Evolutionary conservation across 2,888 invertebrate genomes (phyloP), one percentile per base, ranked within the genome.

Genomic region (Aromia moschata): DNA sequence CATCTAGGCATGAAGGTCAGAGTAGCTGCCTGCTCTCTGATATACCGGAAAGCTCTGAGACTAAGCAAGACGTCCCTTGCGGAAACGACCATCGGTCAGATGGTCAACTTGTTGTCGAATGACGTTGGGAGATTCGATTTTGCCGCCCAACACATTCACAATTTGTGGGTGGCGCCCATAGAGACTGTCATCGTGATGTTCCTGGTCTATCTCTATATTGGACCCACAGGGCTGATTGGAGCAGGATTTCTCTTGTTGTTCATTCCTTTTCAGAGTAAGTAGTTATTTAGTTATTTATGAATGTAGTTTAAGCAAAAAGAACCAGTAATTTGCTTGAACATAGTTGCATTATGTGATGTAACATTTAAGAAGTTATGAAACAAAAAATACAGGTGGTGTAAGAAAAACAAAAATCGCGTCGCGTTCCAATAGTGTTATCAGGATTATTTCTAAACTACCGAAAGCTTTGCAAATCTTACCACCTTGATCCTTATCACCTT

Each of bases 1-100:
- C 90, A 92, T 71, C 86, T 91, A 79, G 94, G 94, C 44, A 91
- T 94, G 92, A 88, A 91, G 79, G 85, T 93, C 75, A 83, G 94
- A 7, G 86, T 94, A 0, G 92, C 92, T 0, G 89, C 90, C 73
- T 93, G 93, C 72, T 89, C 92, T 0, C 82, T 95, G 18, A 87
- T 96, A 59, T 94, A 93, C 76, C 86, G 93, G 76, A 95, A 95
- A 69, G 69, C 77, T 9, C 62, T 79, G 12, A 83, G 85, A 64
- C 81, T 95, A 30, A 93, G 91, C 54, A 91, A 44, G n/a, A 17
- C 45, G 4, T 36, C 59, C 18, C 40, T 59, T 17, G 67, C 58
- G 10, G 58, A 62, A 40, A 65, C 67, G 9, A 69, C 67, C 2
- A 58, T 64, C 16, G 69, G 69, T 0, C 63, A 67, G 17, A 64